These are phyloP conservation scores for Scaptomyza tumidula DNA, from an alignment of 2,888 invertebrate species.

Conservation along the genomic window DNA sequence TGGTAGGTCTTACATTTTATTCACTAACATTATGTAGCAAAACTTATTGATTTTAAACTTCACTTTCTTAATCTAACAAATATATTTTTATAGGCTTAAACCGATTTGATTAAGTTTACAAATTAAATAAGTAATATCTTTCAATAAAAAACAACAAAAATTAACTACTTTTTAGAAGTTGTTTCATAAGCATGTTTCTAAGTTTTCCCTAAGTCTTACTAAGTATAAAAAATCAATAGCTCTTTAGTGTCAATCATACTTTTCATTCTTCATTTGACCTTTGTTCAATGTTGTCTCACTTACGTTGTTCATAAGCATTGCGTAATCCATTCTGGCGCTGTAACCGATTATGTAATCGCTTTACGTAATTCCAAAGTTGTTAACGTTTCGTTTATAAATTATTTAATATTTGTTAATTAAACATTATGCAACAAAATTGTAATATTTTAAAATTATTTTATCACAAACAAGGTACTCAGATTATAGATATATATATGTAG, in stretches of 20 bases:
- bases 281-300: constrained; percentile 37
- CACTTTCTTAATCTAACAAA: no score
- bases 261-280: constrained; percentile 49
- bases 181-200: no score
- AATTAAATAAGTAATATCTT: no score
- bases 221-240: constrained; percentile 8
- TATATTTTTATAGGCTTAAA: no score
- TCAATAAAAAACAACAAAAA: no score
- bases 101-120: no score
- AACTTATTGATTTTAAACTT: no score
- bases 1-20: no score
- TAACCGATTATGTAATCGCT: constrained; percentile 59
- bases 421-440: constrained; percentile 51
- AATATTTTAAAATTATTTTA: constrained; percentile 54
- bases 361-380: constrained; percentile 31
- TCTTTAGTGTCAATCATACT: constrained; percentile 1
- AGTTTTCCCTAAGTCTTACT: no score
- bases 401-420: constrained; percentile 29
- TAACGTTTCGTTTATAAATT: constrained; percentile 14
- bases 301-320: constrained; percentile 57
- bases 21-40: no score
- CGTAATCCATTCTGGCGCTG: constrained; percentile 67
- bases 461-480: constrained; percentile 81
- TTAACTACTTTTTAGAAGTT: no score
- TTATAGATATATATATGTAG: constrained; percentile 59